phyloP scores from a whole-genome alignment of 2,797 vertebrate genomes.

The Aythya fuligula region DNA sequence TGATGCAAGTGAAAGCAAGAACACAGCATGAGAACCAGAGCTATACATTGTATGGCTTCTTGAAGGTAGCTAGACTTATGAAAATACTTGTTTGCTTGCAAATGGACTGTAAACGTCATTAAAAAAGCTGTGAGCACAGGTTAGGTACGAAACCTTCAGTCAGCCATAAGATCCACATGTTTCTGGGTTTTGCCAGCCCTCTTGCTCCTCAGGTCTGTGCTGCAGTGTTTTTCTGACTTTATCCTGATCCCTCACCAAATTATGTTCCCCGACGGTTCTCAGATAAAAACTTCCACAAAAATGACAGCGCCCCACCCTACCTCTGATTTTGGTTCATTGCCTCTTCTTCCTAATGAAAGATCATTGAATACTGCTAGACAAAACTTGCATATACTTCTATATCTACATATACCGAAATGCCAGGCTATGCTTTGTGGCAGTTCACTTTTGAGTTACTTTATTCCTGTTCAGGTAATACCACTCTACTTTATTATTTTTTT shows the following conservation, averaged over 20 bases:
- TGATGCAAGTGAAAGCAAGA: background rate
- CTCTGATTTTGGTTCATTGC: background rate
- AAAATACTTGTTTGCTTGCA: background rate
- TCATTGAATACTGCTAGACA: background rate
- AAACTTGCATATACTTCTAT: background rate
- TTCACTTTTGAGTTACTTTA: background rate
- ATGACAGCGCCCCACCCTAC: background rate
- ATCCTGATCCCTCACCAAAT: background rate
- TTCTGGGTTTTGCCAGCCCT: background rate
- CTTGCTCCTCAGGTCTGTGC: background rate
- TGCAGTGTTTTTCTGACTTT: accelerated
- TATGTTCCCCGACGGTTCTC: background rate
- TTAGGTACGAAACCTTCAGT: background rate
- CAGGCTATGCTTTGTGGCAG: background rate
- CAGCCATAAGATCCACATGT: accelerated
- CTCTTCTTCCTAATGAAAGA: background rate
- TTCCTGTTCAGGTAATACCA: background rate
- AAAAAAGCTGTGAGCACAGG: background rate
- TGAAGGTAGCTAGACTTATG: background rate
- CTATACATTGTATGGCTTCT: background rate
- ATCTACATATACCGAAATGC: accelerated
- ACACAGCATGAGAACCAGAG: accelerated
- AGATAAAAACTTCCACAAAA: background rate
- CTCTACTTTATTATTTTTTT: background rate
- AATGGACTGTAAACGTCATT: background rate